Evolutionary conservation across 2,888 invertebrate genomes (phyloP), one percentile per base, ranked within the genome.

Genomic region (Sinhomidia bicolor): DNA sequence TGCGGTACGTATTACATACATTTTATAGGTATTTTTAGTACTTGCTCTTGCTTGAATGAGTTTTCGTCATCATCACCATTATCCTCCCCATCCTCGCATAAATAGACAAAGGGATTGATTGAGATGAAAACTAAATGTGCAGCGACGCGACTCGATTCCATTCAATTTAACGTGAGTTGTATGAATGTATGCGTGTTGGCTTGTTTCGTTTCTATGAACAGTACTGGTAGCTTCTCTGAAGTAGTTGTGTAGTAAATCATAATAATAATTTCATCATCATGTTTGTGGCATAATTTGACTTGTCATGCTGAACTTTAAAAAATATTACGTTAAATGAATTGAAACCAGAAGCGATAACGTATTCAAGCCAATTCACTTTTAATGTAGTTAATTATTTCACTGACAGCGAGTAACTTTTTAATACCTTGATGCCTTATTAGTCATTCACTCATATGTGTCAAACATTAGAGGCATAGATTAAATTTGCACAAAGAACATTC

Each of bases 371-470:
- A 12, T 12, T 10, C 47, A n/a, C 10, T 10, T 1, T 62, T 29
- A 62, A 29, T 62, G 62, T 1, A 29, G 62, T 29, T 62, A 62
- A 62, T 62, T 62, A 14, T 62, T 10, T 0, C 23, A 29, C 14
- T 62, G 62, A 62, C 62, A 62, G 29, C 62, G 7, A 5, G 36
- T 7, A 5, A 36, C 36, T 5, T 20, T 17, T 29, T 14, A 62
- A 26, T 62, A 62, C 14, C 29, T 62, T 62, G 62, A 29, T 14
- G 29, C 62, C 62, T 62, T 62, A 62, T 29, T 62, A 62, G 29
- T 62, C 29, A 29, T 12, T 29, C 10, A 23, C 23, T 57, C 57
- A 57, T 10, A 60, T 62, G 62, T 62, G 62, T 62, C 62, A 62
- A 62, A 29, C 29, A 29, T 29, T n/a, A n/a, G n/a, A n/a, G n/a